Evolutionary conservation across 2,888 invertebrate genomes (phyloP).

Genomic region (Actias luna): DNA sequence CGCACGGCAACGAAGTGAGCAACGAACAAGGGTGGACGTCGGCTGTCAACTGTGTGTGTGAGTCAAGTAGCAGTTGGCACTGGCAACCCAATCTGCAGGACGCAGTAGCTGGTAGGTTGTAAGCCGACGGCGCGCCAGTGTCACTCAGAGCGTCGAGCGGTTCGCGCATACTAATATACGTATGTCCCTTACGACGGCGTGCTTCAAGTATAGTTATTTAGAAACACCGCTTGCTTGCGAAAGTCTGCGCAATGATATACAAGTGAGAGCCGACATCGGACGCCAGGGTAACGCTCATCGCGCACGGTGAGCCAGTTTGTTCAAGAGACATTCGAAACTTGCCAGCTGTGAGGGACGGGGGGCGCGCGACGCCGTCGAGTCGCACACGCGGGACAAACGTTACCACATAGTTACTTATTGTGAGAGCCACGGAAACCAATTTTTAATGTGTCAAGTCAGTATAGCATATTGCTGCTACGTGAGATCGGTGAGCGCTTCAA

Average conservation of each 20-base stretch:
- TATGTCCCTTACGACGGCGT: constrained; percentile 56
- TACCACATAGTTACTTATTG: constrained; percentile 65
- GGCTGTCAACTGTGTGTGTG: constrained; percentile 32
- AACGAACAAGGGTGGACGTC: constrained; percentile 42
- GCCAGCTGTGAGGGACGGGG: constrained; percentile 70
- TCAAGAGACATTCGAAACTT: constrained; percentile 75
- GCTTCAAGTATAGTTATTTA: constrained; percentile 70
- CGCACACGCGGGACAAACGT: constrained; percentile 74
- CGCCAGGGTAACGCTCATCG: constrained; percentile 79
- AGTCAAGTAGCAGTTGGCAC: not conserved
- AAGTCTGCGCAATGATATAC: constrained; percentile 81
- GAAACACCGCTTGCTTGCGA: constrained; percentile 77
- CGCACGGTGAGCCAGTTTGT: constrained; percentile 76
- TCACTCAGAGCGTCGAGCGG: constrained; percentile 39
- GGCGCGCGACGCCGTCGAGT: constrained; percentile 75
- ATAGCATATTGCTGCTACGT: constrained; percentile 81
- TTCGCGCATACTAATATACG: constrained; percentile 31
- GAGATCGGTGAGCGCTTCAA: constrained; percentile 78
- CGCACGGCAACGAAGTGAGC: constrained; percentile 57
- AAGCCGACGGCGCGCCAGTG: constrained; percentile 30
- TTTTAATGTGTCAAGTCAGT: constrained; percentile 82
- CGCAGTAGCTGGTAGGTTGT: constrained; percentile 5
- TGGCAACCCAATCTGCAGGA: constrained; percentile 30
- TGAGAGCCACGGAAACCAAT: constrained; percentile 73
- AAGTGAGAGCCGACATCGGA: constrained; percentile 76